Evolutionary conservation across 2,888 invertebrate species (phyloP).

Genomic region (Elmis aenea): DNA sequence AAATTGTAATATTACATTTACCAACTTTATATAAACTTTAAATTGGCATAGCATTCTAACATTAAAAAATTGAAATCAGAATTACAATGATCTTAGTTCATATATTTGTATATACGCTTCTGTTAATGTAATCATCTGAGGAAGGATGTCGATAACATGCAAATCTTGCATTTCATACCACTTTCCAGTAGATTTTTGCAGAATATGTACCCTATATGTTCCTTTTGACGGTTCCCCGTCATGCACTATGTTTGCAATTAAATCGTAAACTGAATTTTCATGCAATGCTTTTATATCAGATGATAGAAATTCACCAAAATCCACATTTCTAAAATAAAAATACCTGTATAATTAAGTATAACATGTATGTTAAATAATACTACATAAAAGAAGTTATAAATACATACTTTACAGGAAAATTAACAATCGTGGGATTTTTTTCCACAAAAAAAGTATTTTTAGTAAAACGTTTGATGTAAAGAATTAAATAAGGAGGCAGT

Average conservation of each 20-base stretch:
- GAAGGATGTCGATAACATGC: slow-evolving; percentile 95
- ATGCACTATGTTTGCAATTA: slow-evolving; percentile 98
- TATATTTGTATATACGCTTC: slow-evolving; percentile 97
- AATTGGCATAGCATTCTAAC: too few relatives aligned
- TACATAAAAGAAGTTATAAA: neutral
- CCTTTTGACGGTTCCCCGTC: slow-evolving; percentile 96
- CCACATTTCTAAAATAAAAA: slow-evolving; percentile 77
- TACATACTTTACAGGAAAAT: slow-evolving; percentile 96
- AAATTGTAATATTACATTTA: too few relatives aligned
- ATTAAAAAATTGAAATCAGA: too few relatives aligned
- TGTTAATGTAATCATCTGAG: slow-evolving; percentile 98
- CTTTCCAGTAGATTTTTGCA: slow-evolving; percentile 81
- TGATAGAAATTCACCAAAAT: slow-evolving; percentile 91
- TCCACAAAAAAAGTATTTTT: slow-evolving; percentile 99
- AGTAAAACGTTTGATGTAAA: slow-evolving; percentile 96
- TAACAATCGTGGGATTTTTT: slow-evolving; percentile 99
- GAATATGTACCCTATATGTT: slow-evolving; percentile 88
- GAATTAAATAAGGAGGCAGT: slow-evolving; percentile 89
- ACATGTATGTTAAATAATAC: neutral
- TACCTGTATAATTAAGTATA: slow-evolving; percentile 3
- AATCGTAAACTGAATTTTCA: slow-evolving; percentile 85
- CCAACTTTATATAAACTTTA: too few relatives aligned
- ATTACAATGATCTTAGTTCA: slow-evolving; percentile 49
- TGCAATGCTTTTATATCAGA: slow-evolving; percentile 75
- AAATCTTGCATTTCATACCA: slow-evolving; percentile 91